phyloP scores from a whole-genome alignment of 92 coral and sea anemone genomes.

The Heliopora coerulea region DNA sequence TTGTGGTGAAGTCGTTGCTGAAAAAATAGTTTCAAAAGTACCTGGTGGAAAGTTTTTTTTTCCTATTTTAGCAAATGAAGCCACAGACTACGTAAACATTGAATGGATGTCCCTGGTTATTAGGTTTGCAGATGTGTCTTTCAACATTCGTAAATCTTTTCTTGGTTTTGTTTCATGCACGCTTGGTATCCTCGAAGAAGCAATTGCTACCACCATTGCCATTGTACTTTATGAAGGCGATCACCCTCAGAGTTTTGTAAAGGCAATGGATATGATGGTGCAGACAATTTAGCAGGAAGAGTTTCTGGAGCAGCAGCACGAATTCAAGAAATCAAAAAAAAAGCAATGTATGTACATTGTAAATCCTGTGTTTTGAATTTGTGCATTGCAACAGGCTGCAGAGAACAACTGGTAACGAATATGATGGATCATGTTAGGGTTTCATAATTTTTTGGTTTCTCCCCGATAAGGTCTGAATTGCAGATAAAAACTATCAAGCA shows the following conservation, averaged over 20 bases:
- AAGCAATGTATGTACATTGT: constrained; percentile 6
- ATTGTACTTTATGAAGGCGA: not conserved
- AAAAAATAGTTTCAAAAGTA: not conserved
- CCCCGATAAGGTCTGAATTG: constrained; percentile 55
- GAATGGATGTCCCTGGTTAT: not conserved
- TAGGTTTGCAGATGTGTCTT: not conserved
- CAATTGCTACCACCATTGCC: constrained; percentile 1
- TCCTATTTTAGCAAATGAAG: constrained; percentile 10
- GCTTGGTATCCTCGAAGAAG: not conserved
- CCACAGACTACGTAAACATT: not conserved
- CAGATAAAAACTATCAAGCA: constrained; percentile 47
- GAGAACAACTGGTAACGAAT: no score
- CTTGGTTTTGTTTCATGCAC: constrained; percentile 9
- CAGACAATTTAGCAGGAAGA: constrained; percentile 16
- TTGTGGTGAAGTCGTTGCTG: not conserved
- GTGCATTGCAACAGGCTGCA: not conserved
- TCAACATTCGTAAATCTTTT: not conserved
- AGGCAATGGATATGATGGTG: constrained; percentile 19
- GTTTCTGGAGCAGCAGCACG: constrained; percentile 20
- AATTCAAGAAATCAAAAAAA: constrained; percentile 2
- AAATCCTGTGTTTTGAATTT: not conserved
- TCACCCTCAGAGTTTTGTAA: not conserved
- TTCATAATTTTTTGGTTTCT: constrained; percentile 53
- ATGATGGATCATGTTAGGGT: not conserved
- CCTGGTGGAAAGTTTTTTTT: not conserved